These are phyloP conservation scores for Halocynthia roretzi DNA, from an alignment of 23 tunicate species.

Conservation along the genomic window DNA sequence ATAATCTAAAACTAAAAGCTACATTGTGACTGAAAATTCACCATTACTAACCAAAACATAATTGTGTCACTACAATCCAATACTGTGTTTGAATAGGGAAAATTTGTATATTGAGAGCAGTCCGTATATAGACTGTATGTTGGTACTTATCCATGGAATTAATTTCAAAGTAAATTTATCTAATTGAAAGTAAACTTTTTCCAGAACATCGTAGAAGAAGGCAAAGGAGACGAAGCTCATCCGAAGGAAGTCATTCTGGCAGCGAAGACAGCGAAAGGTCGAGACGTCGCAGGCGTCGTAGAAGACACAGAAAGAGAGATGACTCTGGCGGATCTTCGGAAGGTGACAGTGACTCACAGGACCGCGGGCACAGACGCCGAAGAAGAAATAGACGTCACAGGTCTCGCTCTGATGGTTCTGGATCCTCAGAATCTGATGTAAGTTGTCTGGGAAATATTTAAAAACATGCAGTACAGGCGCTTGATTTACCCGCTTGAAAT, in stretches of 20 bases:
- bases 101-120: too few relatives aligned
- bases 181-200: not conserved
- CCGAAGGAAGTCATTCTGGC: conserved; percentile 23
- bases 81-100: too few relatives aligned
- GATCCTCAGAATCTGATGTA: conserved; percentile 26
- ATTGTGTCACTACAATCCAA: too few relatives aligned
- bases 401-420: conserved; percentile 48
- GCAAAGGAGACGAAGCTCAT: conserved; percentile 20
- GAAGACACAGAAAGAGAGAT: conserved; percentile 25
- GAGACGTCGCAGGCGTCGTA: conserved; percentile 38
- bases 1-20: too few relatives aligned
- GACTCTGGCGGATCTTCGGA: conserved; percentile 30
- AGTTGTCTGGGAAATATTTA: not conserved
- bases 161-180: too few relatives aligned
- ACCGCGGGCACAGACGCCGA: conserved; percentile 26
- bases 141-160: too few relatives aligned
- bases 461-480: too few relatives aligned
- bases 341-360: conserved; percentile 11
- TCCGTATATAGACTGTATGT: too few relatives aligned
- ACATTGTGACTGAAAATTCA: too few relatives aligned
- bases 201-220: conserved; percentile 50
- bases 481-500: too few relatives aligned
- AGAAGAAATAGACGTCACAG: conserved; percentile 36
- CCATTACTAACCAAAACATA: too few relatives aligned
- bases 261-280: conserved; percentile 60